phyloP scores from a whole-genome alignment of 2,797 vertebrate species.

The Borostomias antarcticus region DNA sequence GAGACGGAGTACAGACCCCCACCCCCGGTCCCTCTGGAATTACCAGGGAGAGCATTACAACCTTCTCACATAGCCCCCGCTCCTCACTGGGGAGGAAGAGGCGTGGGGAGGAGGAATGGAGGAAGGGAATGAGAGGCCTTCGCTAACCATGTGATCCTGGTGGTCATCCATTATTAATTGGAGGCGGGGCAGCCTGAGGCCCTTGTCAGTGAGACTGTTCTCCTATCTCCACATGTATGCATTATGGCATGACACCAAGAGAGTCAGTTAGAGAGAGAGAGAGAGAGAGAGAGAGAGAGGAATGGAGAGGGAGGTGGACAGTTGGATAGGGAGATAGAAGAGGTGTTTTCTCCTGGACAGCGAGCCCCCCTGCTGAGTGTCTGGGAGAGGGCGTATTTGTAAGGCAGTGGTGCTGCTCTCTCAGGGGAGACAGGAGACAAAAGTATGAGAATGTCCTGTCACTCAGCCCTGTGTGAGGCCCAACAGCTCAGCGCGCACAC shows the following conservation, averaged over 20 bases:
- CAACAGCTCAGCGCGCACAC: background rate
- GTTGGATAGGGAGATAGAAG: background rate
- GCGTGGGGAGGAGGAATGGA: conserved; percentile 1
- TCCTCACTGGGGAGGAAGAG: conserved; percentile 53
- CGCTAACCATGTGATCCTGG: conserved; percentile 44
- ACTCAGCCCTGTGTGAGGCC: background rate
- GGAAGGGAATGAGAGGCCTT: conserved; percentile 5
- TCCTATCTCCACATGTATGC: background rate
- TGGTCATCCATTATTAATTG: conserved; percentile 63
- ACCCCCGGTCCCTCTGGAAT: conserved; percentile 24
- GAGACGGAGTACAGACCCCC: background rate
- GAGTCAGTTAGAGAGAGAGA: background rate
- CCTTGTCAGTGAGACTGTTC: too few relatives aligned
- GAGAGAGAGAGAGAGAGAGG: conserved; percentile 11
- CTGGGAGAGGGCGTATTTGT: conserved; percentile 50
- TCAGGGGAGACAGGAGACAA: background rate
- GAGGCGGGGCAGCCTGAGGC: conserved; percentile 35
- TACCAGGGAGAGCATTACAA: background rate
- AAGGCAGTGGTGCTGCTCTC: conserved; percentile 13
- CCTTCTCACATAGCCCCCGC: conserved; percentile 24
- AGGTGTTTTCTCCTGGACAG: conserved; percentile 14
- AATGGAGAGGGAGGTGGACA: background rate
- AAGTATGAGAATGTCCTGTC: background rate
- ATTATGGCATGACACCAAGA: background rate
- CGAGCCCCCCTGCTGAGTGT: conserved; percentile 47